Base-by-base conservation (phyloP, 2,888 invertebrate genomes). In the Macrosiphum euphorbiae region DNA sequence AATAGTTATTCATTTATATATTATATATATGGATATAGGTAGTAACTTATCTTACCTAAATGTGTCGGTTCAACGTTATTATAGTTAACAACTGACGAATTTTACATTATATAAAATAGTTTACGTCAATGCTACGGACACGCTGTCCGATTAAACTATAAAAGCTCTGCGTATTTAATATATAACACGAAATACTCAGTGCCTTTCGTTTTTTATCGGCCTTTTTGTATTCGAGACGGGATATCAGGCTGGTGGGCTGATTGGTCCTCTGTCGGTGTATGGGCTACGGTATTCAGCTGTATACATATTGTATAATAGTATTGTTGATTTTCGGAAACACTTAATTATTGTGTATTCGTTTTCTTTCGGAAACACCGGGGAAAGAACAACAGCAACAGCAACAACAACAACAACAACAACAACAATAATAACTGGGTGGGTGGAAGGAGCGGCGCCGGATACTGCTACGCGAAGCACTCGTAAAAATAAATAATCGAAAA, bases 401-500 rank as follows among this genome's bases (percentile, higher is more conserved):
- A n/a, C n/a, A n/a, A n/a, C n/a, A 13, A 67, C 35, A 78, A 35
- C 20, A 67, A n/a, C 13, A 7, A 67, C 20, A 78, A 35, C 7
- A 67, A 67, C n/a, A 78, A 78, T 78, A 78, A 78, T 78, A 78
- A 78, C 35, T 20, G 20, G 35, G 7, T 78, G 16, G 16, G 5
- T 35, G 20, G 7, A 35, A 20, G 35, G 20, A 78, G 2, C 78
- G 78, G 78, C 8, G 8, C 35, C 35, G 2, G 35, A 35, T 26
- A 78, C 20, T 35, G 78, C 35, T 78, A 35, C 20, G 78, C 78
- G 20, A 78, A 78, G 35, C 35, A 78, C 78, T 78, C 88, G 55
- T 88, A 55, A 58, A 58, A 88, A 88, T 28, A 44, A 58, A 88
- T 88, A 44, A 28, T 55, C 41, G 26, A 88, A 58, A 88, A 88